Base-by-base conservation (phyloP, 2,797 vertebrate genomes). In the Rhinogobio ventralis region DNA sequence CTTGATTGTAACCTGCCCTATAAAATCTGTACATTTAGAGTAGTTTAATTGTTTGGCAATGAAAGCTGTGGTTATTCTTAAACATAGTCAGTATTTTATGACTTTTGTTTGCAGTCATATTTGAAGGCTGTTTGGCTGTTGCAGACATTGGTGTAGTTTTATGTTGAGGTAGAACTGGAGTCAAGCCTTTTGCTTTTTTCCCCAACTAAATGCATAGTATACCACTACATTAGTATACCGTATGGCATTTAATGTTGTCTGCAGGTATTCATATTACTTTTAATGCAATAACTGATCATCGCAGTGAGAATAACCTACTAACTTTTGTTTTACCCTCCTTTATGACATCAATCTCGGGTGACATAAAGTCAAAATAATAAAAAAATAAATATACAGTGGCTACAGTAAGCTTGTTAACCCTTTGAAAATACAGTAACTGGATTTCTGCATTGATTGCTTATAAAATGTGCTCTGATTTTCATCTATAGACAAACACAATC, bases 1-100 rank as follows among this genome's bases (percentile, higher is more conserved):
- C 74, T 79, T 79, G 53, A 81, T 79, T 87, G 69, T 77, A n/a
- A 79, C 60, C 45, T 45, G 17, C 30, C 28, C 9, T 60, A 39
- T 20, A 14, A 62, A 71, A 60, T 33, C 55, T 45, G 28, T 45
- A 28, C n/a, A 33, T 60, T 25, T 36, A n/a, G 45, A 39, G 9
- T 14, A 64, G 51, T 42, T 25, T 39, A 2, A 5, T 28, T 23
- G 20, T 67, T 66, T 42, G 36, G 19, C 13, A 64, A 57, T 28
- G 25, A 67, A 75, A 68, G 57, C n/a, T 3, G 11, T 25, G n/a
- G 8, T 57, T 39, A 5, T 57, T 57, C 23, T 69, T 51, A 20
- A 51, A 49, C 64, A 51, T 46, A 17, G 45, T 28, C 42, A 73
- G 15, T 51, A 30, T 46, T 72, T 28, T 72, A 25, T 72, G 69